phyloP scores from a whole-genome alignment of 1,140 invertebrate species.

The Drosophila busckii region DNA sequence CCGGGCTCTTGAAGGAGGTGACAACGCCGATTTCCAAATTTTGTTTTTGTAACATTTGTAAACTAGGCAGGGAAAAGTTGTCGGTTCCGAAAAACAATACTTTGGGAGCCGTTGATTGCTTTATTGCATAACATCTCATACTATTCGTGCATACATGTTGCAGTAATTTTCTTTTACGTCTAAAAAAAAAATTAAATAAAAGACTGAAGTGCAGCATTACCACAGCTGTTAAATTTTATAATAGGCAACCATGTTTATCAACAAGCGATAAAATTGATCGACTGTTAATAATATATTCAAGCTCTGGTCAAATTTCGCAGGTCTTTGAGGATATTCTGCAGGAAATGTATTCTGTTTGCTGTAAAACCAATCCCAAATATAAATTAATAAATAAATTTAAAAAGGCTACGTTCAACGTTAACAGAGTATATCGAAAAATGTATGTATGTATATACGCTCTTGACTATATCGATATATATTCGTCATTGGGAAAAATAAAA shows the following conservation, averaged over 20 bases:
- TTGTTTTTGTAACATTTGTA: constrained; percentile 62
- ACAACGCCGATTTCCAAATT: constrained; percentile 80
- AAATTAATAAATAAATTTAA: too few species aligned
- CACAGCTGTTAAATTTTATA: constrained; percentile 33
- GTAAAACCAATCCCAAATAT: too few species aligned
- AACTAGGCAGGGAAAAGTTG: constrained; percentile 83
- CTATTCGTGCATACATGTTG: not conserved
- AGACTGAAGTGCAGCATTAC: constrained; percentile 37
- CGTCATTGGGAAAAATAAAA: constrained; percentile 11
- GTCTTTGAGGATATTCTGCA: too few species aligned
- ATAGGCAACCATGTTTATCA: too few species aligned
- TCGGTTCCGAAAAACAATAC: constrained; percentile 86
- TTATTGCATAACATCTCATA: constrained; percentile 2
- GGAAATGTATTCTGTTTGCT: too few species aligned
- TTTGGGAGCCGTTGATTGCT: constrained; percentile 29
- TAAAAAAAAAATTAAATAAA: constrained; percentile 41
- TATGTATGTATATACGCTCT: too few species aligned
- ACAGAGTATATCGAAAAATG: too few species aligned
- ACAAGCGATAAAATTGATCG: too few species aligned
- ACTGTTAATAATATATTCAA: too few species aligned
- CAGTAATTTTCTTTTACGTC: constrained; percentile 53
- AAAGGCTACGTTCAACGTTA: too few species aligned
- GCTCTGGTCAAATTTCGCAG: too few species aligned
- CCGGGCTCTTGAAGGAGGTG: constrained; percentile 80
- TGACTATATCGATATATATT: constrained; percentile 13